Evolutionary conservation across 2,888 invertebrate genomes (phyloP).

Genomic region (Diabrotica balteata): DNA sequence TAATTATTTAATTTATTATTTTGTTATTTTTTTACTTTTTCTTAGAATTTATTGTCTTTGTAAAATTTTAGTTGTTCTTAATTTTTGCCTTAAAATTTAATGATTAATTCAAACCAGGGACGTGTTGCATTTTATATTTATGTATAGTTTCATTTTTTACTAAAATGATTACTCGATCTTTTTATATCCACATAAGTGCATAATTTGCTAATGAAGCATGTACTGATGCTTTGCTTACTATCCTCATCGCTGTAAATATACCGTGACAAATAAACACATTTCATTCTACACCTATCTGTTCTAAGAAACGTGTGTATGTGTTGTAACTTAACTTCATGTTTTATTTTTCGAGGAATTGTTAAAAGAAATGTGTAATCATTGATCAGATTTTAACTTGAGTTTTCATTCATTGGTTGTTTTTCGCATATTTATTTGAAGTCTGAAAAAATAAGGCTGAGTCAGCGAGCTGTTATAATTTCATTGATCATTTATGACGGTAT

Average conservation of each 20-base stretch:
- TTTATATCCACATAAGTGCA: too few relatives aligned
- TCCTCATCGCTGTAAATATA: not conserved
- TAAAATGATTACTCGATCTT: too few relatives aligned
- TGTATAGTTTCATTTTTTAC: too few relatives aligned
- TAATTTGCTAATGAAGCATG: too few relatives aligned
- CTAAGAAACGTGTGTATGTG: not conserved
- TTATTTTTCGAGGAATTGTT: not conserved
- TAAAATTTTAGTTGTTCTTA: too few relatives aligned
- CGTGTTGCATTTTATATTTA: too few relatives aligned
- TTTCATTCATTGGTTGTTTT: constrained; percentile 9
- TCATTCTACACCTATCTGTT: not conserved
- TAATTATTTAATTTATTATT: too few relatives aligned
- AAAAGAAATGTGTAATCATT: constrained; percentile 3
- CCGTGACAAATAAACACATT: not conserved
- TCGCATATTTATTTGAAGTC: not conserved
- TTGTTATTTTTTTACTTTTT: too few relatives aligned
- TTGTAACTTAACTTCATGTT: not conserved
- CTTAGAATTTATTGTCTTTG: too few relatives aligned
- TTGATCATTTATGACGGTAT: not conserved
- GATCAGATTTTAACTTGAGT: not conserved
- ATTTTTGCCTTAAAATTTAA: too few relatives aligned
- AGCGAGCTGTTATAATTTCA: constrained; percentile 8
- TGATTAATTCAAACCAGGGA: too few relatives aligned
- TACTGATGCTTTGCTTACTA: too few relatives aligned
- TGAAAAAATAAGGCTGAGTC: constrained; percentile 6